These are phyloP conservation scores for Cosmia trapezina DNA, from an alignment of 2,888 invertebrate genomes.

Conservation along the genomic window DNA sequence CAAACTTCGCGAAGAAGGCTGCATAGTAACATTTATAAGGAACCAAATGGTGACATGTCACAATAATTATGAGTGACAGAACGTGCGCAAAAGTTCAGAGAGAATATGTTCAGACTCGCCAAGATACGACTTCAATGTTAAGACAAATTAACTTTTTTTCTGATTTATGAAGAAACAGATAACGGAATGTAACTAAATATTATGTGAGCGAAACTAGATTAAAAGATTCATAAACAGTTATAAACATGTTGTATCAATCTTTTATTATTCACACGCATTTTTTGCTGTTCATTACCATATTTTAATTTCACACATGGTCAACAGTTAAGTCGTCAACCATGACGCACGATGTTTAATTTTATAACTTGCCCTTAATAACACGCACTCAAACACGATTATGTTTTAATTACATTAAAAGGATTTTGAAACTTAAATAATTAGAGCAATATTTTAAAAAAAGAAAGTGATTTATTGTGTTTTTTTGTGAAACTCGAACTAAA, in stretches of 20 bases:
- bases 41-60: no score
- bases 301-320: slow-evolving; percentile 58
- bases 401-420: slow-evolving; percentile 47
- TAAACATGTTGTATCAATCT: slow-evolving; percentile 2
- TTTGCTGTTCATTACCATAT: slow-evolving; percentile 42
- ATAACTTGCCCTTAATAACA: slow-evolving; percentile 37
- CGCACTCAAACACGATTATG: slow-evolving; percentile 39
- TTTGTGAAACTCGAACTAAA: not conserved
- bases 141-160: no score
- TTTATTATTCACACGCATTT: slow-evolving; percentile 43
- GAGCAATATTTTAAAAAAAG: not conserved
- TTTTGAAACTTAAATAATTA: slow-evolving; percentile 23
- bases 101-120: no score
- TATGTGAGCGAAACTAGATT: not conserved
- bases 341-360: slow-evolving; percentile 37
- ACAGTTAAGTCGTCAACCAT: slow-evolving; percentile 28
- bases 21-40: no score
- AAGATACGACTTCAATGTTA: no score
- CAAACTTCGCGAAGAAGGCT: no score
- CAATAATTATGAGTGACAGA: no score
- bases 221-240: not conserved
- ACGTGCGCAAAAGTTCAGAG: no score
- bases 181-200: not conserved
- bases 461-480: not conserved
- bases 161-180: no score